Base-by-base conservation (phyloP, 2,888 invertebrate species). In the Polymixis lichenea region DNA sequence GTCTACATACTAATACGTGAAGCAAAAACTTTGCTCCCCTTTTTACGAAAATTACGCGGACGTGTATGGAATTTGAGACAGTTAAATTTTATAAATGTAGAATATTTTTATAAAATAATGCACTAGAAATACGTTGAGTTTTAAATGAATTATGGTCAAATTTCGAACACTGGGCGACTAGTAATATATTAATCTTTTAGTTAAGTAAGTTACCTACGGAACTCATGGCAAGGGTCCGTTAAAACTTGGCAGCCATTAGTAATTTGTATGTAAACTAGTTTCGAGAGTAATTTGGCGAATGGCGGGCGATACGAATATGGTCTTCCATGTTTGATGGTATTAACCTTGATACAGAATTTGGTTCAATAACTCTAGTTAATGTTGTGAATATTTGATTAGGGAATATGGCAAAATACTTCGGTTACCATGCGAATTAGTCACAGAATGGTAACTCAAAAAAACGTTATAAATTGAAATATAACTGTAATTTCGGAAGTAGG, bases 191-290 rank as follows among this genome's bases (percentile, higher is more conserved):
- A 8, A n/a, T 61, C 22, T n/a, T 22, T 9, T n/a, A 17, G 19
- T 64, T 43, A 38, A 32, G 32, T 32, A 32, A 32, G 3, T 38
- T 17, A 15, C 28, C 8, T 80, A 32, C 82, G 49, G 80, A 80
- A 74, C 78, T 4, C 28, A 5, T 0, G 55, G 65, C 43, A 76
- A 66, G 22, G 53, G n/a, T 2, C 28, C 19, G 17, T 49, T 38
- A 53, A 43, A 75, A 79, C 65, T 70, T 65, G 77, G 72, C 55
- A n/a, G 66, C 56, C 60, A 79, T 78, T 64, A 69, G 56, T 70
- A 68, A 83, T 85, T 81, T 75, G 77, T 60, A 75, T 80, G 49
- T 74, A 76, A 85, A 87, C 85, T 84, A 80, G 86, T 87, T 87
- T 64, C 32, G n/a, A 28, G 51, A 71, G 66, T 80, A 73, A 83